A percentile compares a stretch with the other conserved stretches of the same genome.
Conservation (phyloP, 1,140 invertebrate genomes). For the Leptinotarsa defecta region DNA sequence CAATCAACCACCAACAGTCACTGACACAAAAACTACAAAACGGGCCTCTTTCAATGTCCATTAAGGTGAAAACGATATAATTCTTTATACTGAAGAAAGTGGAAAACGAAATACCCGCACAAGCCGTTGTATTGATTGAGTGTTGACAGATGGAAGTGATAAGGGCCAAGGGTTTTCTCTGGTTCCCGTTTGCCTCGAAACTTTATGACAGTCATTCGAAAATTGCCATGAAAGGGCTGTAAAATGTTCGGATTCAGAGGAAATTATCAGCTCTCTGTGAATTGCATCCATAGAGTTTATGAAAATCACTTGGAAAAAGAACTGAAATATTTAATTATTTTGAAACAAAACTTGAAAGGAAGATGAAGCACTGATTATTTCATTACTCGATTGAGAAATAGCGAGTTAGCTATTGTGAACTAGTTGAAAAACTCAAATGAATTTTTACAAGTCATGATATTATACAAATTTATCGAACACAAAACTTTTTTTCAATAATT, state of each 20-base stretch:
- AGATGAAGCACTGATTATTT: no score
- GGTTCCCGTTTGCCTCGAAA: not conserved
- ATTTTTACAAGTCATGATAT: no score
- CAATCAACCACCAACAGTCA: not conserved
- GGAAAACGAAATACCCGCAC: not conserved
- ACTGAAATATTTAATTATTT: no score
- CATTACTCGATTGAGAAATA: no score
- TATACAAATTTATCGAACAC: no score
- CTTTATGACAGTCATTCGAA: conserved; percentile 3
- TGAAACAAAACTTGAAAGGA: no score
- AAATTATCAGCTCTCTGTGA: not conserved
- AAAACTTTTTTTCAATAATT: no score
- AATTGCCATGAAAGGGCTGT: not conserved
- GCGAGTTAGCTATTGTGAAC: no score
- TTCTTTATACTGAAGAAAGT: not conserved
- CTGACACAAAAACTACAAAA: not conserved
- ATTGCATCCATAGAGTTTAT: no score
- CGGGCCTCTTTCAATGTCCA: not conserved
- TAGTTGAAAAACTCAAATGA: no score
- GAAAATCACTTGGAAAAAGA: no score
- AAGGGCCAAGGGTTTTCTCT: not conserved
- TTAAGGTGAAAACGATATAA: not conserved
- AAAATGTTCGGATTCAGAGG: not conserved
- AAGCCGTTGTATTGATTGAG: not conserved
- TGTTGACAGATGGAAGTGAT: conserved; percentile 5